Percentiles rank a stretch among this genome's conserved stretches.
These are phyloP conservation scores for Stichopus horrens DNA, from an alignment of 53 echinoderm and acorn worm species.

Conservation along the genomic window DNA sequence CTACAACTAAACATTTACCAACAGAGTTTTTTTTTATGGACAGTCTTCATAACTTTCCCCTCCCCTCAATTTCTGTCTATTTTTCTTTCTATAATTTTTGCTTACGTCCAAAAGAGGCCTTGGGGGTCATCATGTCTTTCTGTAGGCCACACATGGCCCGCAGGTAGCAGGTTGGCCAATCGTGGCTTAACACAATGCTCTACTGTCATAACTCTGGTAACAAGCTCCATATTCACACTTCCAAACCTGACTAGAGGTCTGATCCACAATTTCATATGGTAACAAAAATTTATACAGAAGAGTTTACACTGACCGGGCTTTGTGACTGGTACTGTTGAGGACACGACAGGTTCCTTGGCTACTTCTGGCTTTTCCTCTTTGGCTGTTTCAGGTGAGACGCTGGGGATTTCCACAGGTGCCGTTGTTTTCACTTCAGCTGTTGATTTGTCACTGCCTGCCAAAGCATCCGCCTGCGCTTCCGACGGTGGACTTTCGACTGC, in stretches of 20 bases:
- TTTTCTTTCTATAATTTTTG: too few relatives aligned
- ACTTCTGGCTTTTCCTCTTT: background rate
- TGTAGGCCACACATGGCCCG: too few relatives aligned
- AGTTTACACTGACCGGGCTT: background rate
- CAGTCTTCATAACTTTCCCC: too few relatives aligned
- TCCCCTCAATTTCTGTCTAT: too few relatives aligned
- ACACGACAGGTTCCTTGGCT: background rate
- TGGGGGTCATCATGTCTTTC: too few relatives aligned
- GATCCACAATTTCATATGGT: background rate
- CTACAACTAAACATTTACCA: too few relatives aligned
- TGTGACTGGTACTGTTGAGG: background rate
- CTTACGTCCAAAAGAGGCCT: too few relatives aligned
- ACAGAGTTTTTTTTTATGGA: too few relatives aligned
- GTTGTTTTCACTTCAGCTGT: background rate
- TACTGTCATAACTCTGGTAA: too few relatives aligned
- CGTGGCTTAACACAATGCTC: too few relatives aligned
- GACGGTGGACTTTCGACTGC: background rate
- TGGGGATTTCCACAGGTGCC: background rate
- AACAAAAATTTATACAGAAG: background rate
- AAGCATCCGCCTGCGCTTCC: background rate
- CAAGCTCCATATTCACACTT: background rate
- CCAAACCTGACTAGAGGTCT: background rate
- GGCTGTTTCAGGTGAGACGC: background rate
- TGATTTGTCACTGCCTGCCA: background rate
- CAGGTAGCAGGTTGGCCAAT: too few relatives aligned